Evolutionary conservation across 2,113 vertebrate genomes (phyloP).

Genomic region (Hassar affinis): DNA sequence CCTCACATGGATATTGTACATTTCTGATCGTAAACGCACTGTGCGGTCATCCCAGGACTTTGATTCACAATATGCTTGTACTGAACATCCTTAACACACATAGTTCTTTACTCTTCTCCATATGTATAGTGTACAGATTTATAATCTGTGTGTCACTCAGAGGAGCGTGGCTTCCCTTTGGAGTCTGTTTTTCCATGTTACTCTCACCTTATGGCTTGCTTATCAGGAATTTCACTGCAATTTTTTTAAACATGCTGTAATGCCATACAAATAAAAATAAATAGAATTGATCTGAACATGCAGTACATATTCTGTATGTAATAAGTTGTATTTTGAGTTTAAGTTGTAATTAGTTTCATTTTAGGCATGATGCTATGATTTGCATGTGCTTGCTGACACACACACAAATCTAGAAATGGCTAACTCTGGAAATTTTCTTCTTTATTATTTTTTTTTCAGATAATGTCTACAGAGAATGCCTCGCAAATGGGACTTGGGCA

Average conservation of each 20-base stretch:
- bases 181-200: neutral
- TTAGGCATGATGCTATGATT: neutral
- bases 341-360: too few relatives aligned
- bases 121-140: neutral
- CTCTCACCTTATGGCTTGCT: neutral
- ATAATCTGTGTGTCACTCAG: neutral
- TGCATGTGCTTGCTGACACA: neutral
- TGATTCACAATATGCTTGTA: too few relatives aligned
- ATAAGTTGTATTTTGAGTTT: neutral
- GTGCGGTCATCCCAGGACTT: neutral
- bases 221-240: neutral
- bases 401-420: neutral
- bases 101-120: neutral
- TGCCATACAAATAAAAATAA: neutral
- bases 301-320: too few relatives aligned
- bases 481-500: conserved; percentile 82
- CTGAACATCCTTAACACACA: neutral
- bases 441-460: conserved; percentile 70
- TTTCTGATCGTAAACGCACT: neutral
- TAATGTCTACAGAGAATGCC: conserved; percentile 84
- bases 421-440: neutral
- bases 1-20: too few relatives aligned
- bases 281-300: neutral
- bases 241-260: neutral
- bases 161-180: neutral